Conservation (phyloP, 1,140 invertebrate species). For the Argopecten irradians region DNA sequence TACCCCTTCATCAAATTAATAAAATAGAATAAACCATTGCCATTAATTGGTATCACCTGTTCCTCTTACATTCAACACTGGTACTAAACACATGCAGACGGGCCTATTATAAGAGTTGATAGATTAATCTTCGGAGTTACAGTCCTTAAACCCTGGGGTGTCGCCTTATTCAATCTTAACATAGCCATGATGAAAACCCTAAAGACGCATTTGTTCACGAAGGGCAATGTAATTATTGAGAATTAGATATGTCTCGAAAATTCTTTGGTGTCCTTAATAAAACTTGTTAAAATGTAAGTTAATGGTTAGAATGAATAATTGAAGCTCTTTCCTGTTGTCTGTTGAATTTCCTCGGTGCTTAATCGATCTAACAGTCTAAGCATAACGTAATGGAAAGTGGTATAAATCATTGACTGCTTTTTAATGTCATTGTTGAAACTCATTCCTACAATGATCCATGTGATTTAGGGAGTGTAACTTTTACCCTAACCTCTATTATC, state of each 20-base stretch:
- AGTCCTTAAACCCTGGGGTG: background rate
- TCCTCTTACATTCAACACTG: background rate
- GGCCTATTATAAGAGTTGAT: background rate
- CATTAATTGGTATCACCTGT: background rate
- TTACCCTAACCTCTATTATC: background rate
- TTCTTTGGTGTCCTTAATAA: background rate
- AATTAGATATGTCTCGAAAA: slow-evolving; percentile 1
- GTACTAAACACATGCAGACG: background rate
- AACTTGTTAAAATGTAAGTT: slow-evolving; percentile 9
- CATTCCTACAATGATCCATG: background rate
- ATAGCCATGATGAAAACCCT: background rate
- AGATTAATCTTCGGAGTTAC: background rate
- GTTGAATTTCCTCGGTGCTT: background rate
- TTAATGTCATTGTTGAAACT: background rate
- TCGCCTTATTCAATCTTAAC: background rate
- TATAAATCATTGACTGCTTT: background rate
- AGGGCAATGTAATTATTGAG: slow-evolving; percentile 1
- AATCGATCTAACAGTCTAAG: background rate
- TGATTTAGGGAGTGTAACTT: slow-evolving; percentile 1
- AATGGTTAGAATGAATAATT: slow-evolving; percentile 1
- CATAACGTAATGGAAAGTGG: slow-evolving; percentile 16
- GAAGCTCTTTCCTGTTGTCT: background rate
- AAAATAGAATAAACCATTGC: background rate
- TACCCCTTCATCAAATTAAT: too few species aligned
- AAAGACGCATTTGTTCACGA: background rate